These are phyloP conservation scores for Eufriesea mexicana DNA, from an alignment of 1,140 invertebrate genomes.

Conservation along the genomic window DNA sequence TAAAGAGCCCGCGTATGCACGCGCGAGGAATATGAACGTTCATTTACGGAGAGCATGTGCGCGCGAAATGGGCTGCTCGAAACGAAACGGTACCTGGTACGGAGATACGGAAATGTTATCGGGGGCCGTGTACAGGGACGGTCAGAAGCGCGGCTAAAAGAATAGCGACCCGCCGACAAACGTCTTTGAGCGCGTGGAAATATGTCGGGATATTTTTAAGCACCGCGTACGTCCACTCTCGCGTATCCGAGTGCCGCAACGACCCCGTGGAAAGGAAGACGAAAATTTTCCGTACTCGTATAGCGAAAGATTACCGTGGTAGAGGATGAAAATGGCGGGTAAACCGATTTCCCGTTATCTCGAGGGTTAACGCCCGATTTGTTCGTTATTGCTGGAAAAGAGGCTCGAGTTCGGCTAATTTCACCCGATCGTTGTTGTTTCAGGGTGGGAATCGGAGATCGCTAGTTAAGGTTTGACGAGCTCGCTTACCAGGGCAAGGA, in stretches of 20 bases:
- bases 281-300: no score
- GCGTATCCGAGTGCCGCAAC: no score
- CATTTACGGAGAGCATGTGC: slow-evolving; percentile 19
- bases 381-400: background rate
- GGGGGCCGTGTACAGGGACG: background rate
- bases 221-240: no score
- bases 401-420: background rate
- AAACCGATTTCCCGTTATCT: no score
- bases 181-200: no score
- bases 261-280: no score
- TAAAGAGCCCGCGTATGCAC: background rate
- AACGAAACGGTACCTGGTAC: slow-evolving; percentile 13
- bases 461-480: background rate
- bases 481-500: background rate
- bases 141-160: no score
- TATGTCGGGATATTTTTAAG: no score
- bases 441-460: background rate
- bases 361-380: background rate
- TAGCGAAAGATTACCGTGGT: no score
- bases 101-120: slow-evolving; percentile 7
- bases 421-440: background rate
- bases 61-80: background rate
- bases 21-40: background rate
- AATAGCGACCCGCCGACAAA: no score
- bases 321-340: no score